Conservation (phyloP, 2,888 invertebrate species). For the Aethes cnicana region DNA sequence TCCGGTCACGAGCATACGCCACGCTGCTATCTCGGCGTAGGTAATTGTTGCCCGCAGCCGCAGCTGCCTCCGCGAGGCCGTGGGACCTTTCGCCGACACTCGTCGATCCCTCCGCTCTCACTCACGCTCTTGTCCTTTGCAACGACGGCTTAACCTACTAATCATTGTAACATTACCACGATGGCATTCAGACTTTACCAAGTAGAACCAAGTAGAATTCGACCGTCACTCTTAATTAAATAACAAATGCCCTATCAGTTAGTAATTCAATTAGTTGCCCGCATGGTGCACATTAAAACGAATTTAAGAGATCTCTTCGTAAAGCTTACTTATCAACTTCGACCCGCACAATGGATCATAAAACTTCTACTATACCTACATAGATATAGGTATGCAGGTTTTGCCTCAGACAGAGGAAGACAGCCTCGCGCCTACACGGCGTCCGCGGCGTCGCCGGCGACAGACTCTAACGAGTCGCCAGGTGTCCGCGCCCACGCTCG, state of each 20-base stretch:
- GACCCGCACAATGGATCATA: not conserved
- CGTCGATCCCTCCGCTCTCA: slow-evolving; percentile 33
- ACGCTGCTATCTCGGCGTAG: slow-evolving; percentile 58
- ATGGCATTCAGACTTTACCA: too few relatives aligned
- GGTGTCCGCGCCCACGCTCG: slow-evolving; percentile 77
- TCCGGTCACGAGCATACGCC: slow-evolving; percentile 77
- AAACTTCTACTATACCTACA: not conserved
- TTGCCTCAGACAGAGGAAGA: slow-evolving; percentile 18
- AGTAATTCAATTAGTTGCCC: slow-evolving; percentile 67
- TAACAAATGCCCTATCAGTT: slow-evolving; percentile 60
- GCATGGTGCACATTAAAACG: slow-evolving; percentile 62
- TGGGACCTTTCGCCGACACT: slow-evolving; percentile 51
- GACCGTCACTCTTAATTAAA: slow-evolving; percentile 43
- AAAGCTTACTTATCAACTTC: not conserved
- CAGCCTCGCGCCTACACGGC: slow-evolving; percentile 27
- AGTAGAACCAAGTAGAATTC: too few relatives aligned
- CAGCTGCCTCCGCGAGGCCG: slow-evolving; percentile 68
- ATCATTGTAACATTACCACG: slow-evolving; percentile 37
- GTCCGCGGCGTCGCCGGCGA: slow-evolving; percentile 40
- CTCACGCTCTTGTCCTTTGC: slow-evolving; percentile 29
- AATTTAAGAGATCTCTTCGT: slow-evolving; percentile 50
- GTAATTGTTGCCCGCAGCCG: slow-evolving; percentile 75
- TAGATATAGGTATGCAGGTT: slow-evolving; percentile 1
- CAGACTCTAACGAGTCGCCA: slow-evolving; percentile 76
- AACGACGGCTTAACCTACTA: slow-evolving; percentile 40